phyloP scores from a whole-genome alignment of 2,888 invertebrate species.

The Apamea sordens region DNA sequence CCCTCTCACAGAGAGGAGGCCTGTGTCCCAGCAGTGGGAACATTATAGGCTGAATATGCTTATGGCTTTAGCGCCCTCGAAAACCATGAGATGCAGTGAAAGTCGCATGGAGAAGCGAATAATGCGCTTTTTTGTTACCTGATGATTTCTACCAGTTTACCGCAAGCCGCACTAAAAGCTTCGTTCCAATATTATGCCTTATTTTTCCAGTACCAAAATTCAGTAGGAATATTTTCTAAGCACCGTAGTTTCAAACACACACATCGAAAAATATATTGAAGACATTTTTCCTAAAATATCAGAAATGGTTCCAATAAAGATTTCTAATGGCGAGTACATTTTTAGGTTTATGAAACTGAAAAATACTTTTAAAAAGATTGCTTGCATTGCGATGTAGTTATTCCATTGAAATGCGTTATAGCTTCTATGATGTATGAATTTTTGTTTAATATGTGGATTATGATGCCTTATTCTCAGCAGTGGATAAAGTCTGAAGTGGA shows the following conservation, averaged over 20 bases:
- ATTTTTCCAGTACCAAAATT: background rate
- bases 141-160: background rate
- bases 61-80: background rate
- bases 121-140: background rate
- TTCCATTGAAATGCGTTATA: conserved; percentile 19
- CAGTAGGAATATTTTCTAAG: background rate
- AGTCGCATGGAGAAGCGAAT: background rate
- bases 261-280: conserved; percentile 29
- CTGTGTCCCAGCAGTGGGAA: too few species aligned
- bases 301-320: conserved; percentile 35
- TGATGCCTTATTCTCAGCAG: background rate
- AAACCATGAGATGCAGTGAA: background rate
- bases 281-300: conserved; percentile 27
- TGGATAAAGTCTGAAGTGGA: background rate
- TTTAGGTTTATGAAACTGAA: conserved; percentile 47
- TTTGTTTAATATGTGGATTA: background rate
- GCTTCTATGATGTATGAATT: conserved; percentile 2
- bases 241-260: background rate
- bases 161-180: background rate
- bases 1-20: too few species aligned
- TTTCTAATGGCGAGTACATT: conserved; percentile 31
- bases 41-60: too few species aligned
- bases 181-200: background rate
- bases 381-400: background rate
- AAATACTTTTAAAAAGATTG: conserved; percentile 52